These are phyloP conservation scores for Heterodera schachtii DNA, from an alignment of 1,140 invertebrate species.

Conservation along the genomic window DNA sequence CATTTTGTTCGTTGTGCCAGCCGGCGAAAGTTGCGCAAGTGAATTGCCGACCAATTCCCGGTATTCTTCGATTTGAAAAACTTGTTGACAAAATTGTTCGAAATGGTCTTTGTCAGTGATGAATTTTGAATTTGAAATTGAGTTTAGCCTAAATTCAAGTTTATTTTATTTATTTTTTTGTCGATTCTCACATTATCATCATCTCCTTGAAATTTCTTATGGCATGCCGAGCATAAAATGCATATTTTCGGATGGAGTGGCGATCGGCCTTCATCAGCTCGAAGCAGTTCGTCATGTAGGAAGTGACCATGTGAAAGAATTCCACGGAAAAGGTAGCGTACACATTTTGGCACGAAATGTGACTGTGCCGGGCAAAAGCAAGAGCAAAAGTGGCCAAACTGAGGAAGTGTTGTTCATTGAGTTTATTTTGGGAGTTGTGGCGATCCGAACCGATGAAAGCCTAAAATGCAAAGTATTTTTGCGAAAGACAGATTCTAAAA, in stretches of 20 bases:
- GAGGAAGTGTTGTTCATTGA: slow-evolving; percentile 40
- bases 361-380: slow-evolving; percentile 33
- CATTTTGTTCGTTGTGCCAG: slow-evolving; percentile 38
- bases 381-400: slow-evolving; percentile 32
- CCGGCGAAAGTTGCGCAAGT: slow-evolving; percentile 33
- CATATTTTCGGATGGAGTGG: slow-evolving; percentile 30
- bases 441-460: slow-evolving; percentile 19
- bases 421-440: slow-evolving; percentile 36
- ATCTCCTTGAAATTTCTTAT: slow-evolving; percentile 43
- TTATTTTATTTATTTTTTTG: not conserved
- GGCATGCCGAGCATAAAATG: slow-evolving; percentile 39
- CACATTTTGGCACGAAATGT: slow-evolving; percentile 31
- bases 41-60: slow-evolving; percentile 35
- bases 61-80: slow-evolving; percentile 45
- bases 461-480: slow-evolving; percentile 21
- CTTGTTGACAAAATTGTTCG: slow-evolving; percentile 32
- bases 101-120: slow-evolving; percentile 34
- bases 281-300: slow-evolving; percentile 26
- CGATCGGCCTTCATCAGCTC: slow-evolving; percentile 43
- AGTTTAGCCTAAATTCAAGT: slow-evolving; percentile 28
- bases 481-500: no score
- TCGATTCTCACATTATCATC: slow-evolving; percentile 29
- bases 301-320: slow-evolving; percentile 41
- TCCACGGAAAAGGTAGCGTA: slow-evolving; percentile 37
- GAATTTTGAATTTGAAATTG: slow-evolving; percentile 25